These are phyloP conservation scores for Melanogrammus aeglefinus DNA, from an alignment of 2,797 vertebrate genomes.

Conservation along the genomic window DNA sequence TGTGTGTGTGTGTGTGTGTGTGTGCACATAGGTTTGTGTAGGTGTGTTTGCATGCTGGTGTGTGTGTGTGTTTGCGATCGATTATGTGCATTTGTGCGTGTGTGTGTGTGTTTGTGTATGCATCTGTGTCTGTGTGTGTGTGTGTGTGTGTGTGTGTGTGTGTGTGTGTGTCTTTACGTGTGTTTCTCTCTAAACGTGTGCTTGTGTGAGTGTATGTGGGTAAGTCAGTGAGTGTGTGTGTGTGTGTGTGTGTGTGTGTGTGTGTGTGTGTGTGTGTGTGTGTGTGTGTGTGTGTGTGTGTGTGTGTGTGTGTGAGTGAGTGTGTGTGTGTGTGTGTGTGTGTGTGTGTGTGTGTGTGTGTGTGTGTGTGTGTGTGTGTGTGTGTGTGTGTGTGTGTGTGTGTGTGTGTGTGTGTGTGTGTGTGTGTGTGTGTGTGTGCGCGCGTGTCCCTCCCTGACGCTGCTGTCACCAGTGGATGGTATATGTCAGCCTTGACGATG, in stretches of 20 bases:
- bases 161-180: too few relatives aligned
- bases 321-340: conserved; percentile 2
- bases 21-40: neutral
- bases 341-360: too few relatives aligned
- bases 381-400: too few relatives aligned
- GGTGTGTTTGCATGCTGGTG: conserved; percentile 24
- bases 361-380: too few relatives aligned
- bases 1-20: neutral
- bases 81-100: too few relatives aligned
- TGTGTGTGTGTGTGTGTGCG: conserved; percentile 33
- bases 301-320: too few relatives aligned
- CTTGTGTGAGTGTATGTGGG: neutral
- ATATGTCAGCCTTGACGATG: conserved; percentile 60
- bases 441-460: conserved; percentile 3
- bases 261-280: too few relatives aligned
- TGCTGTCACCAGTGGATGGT: conserved; percentile 67
- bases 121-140: too few relatives aligned
- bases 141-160: conserved; percentile 22
- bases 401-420: neutral
- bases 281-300: too few relatives aligned
- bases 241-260: too few relatives aligned
- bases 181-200: neutral
- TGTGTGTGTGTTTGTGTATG: too few relatives aligned
- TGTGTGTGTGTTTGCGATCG: too few relatives aligned
- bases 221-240: neutral